A percentile compares a stretch with the other conserved stretches of the same genome.
Conservation (phyloP, 2,888 invertebrate species). For the Hipparchia sbordonii region DNA sequence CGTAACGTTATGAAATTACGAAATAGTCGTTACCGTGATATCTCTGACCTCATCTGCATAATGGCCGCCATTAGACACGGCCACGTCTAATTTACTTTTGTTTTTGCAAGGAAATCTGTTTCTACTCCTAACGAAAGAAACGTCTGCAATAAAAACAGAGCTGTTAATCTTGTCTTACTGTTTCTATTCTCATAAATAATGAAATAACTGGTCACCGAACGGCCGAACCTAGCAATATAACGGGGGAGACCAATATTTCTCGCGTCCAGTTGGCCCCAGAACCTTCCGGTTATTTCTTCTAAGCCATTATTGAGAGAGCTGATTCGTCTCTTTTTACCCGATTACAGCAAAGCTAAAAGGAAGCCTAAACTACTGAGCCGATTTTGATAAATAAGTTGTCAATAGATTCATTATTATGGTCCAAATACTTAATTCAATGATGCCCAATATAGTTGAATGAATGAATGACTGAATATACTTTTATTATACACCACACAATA, state of each 20-base stretch:
- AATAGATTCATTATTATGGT: no score
- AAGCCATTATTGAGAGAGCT: no score
- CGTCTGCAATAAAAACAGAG: conserved; percentile 12
- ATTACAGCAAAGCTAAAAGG: no score
- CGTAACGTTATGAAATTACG: conserved; percentile 22
- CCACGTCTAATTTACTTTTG: conserved; percentile 27
- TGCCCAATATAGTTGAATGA: no score
- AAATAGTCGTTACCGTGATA: conserved; percentile 23
- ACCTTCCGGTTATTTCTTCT: no score
- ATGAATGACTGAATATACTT: no score
- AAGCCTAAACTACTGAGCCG: neutral
- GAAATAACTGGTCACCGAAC: neutral
- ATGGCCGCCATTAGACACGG: conserved; percentile 27
- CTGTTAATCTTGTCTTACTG: conserved; percentile 7
- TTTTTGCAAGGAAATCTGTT: conserved; percentile 27
- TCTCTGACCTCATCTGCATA: conserved; percentile 31
- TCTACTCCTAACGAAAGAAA: conserved; percentile 17
- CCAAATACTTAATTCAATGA: no score
- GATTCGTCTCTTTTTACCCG: no score
- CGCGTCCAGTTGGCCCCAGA: no score
- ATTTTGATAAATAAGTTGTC: neutral
- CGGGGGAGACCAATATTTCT: no score
- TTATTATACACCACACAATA: no score
- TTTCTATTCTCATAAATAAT: conserved; percentile 10
- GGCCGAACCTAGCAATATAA: no score